Conservation (phyloP, 64 coral and sea anemone genomes). For the Orbicella faveolata region DNA sequence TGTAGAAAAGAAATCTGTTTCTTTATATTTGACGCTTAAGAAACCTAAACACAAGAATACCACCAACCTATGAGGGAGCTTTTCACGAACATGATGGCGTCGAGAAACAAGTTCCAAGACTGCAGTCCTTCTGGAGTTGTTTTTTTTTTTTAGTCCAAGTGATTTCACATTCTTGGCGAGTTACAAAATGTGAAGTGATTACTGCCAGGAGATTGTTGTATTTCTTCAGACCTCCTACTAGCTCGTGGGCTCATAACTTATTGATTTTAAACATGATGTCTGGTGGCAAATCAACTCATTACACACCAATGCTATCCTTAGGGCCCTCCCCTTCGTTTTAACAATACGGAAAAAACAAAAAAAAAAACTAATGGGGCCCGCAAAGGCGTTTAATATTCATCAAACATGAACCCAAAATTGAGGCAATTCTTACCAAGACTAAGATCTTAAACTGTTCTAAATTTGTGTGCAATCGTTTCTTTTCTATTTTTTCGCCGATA, state of each 20-base stretch:
- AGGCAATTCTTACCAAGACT: no score
- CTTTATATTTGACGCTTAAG: neutral
- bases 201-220: neutral
- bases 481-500: no score
- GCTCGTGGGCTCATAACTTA: constrained; percentile 37
- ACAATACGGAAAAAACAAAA: neutral
- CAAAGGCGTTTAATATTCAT: no score
- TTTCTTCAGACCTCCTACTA: neutral
- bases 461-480: no score
- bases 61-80: constrained; percentile 38
- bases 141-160: neutral
- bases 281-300: neutral
- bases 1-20: neutral
- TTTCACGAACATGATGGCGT: constrained; percentile 19
- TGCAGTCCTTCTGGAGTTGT: neutral
- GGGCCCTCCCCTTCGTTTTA: neutral
- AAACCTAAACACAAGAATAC: neutral
- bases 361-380: neutral
- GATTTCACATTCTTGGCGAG: neutral
- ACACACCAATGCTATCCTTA: neutral
- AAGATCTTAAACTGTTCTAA: no score
- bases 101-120: neutral
- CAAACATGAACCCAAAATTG: no score
- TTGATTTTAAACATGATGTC: constrained; percentile 24
- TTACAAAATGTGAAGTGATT: neutral